phyloP scores from a whole-genome alignment of 2,113 vertebrate species.

The Anguilla rostrata region DNA sequence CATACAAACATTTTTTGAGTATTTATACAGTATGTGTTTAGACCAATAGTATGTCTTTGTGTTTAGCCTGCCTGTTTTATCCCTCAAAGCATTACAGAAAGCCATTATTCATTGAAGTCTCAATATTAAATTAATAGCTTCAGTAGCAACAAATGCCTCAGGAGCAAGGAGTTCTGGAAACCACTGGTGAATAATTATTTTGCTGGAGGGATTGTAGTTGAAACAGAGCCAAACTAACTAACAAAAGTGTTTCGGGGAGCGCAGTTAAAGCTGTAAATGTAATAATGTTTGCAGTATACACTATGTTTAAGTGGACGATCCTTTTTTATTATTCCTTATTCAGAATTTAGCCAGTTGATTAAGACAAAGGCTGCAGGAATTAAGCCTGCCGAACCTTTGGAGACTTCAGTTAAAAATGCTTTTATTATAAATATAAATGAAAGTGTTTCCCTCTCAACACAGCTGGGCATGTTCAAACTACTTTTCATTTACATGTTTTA shows the following conservation, averaged over 20 bases:
- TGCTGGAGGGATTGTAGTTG: background rate
- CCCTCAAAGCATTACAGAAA: background rate
- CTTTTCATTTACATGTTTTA: background rate
- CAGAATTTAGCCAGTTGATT: background rate
- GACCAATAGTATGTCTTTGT: too few relatives aligned
- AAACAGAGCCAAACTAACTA: background rate
- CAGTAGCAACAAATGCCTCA: background rate
- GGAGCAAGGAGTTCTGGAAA: background rate
- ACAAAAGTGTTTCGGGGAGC: background rate
- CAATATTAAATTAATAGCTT: background rate
- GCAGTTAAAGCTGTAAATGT: background rate
- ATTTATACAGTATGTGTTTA: too few relatives aligned
- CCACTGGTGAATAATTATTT: background rate
- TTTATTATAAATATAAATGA: too few relatives aligned
- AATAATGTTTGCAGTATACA: too few relatives aligned
- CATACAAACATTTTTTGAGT: too few relatives aligned
- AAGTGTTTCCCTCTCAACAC: background rate
- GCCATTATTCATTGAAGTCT: background rate
- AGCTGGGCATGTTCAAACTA: too few relatives aligned
- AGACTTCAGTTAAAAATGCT: background rate
- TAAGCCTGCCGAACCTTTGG: background rate
- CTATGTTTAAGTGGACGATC: too few relatives aligned
- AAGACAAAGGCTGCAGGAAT: background rate
- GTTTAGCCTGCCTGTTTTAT: background rate
- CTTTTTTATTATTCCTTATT: background rate